Percentiles rank a stretch among this genome's conserved stretches.
phyloP scores from a whole-genome alignment of 30 jellyfish, hydroid and myxozoan genomes.

The Calvadosia cruxmelitensis region DNA sequence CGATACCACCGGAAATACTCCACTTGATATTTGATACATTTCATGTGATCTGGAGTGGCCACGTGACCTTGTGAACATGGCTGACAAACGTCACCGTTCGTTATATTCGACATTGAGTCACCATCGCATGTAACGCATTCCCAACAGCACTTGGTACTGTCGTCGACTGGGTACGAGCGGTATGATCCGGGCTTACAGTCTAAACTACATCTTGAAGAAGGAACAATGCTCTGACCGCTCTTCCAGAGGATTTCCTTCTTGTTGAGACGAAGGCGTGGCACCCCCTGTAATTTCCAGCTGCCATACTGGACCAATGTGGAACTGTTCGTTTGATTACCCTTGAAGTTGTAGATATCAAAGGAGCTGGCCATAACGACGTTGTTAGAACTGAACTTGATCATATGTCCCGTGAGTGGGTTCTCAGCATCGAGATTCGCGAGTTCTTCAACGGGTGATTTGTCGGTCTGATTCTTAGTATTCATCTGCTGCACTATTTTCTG shows the following conservation, averaged over 20 bases:
- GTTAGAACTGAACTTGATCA: slow-evolving; percentile 9
- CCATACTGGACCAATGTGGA: slow-evolving; percentile 27
- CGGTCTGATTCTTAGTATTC: neutral
- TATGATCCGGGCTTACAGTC: slow-evolving; percentile 49
- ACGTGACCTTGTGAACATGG: slow-evolving; percentile 25
- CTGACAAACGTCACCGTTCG: slow-evolving; percentile 51
- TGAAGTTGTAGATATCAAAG: slow-evolving; percentile 36
- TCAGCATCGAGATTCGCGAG: slow-evolving; percentile 16
- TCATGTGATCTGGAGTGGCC: slow-evolving; percentile 51
- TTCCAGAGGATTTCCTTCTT: slow-evolving; percentile 55
- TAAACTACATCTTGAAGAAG: slow-evolving; percentile 53
- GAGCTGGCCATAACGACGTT: slow-evolving; percentile 17
- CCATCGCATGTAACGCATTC: slow-evolving; percentile 48
- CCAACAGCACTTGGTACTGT: slow-evolving; percentile 60
- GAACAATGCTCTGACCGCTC: slow-evolving; percentile 29
- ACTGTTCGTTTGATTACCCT: slow-evolving; percentile 5
- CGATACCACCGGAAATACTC: slow-evolving; percentile 58
- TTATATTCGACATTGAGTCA: slow-evolving; percentile 36
- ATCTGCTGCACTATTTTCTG: slow-evolving; percentile 8
- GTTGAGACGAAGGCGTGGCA: slow-evolving; percentile 20
- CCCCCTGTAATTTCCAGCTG: slow-evolving; percentile 7
- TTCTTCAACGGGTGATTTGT: slow-evolving; percentile 6
- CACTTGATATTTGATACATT: slow-evolving; percentile 38
- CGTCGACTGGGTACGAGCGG: slow-evolving; percentile 5
- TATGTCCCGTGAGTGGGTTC: slow-evolving; percentile 37